Conservation (phyloP, 2,888 invertebrate species). For the Dysmachus trigonus region DNA sequence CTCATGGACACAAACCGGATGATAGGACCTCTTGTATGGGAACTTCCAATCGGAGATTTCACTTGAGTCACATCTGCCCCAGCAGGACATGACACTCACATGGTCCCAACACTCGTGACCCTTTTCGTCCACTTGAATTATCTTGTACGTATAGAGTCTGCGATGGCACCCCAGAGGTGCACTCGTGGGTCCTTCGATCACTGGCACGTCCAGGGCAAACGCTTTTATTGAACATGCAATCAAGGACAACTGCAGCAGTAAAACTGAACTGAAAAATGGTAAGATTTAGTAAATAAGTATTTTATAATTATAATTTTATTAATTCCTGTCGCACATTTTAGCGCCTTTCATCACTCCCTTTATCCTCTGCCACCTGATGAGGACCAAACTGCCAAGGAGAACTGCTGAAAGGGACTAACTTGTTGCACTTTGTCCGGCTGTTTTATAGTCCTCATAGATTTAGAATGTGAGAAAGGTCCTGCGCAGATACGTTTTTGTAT, state of each 20-base stretch:
- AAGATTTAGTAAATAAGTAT: not conserved
- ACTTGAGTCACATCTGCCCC: conserved; percentile 84
- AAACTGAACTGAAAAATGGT: conserved; percentile 6
- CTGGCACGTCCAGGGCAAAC: conserved; percentile 56
- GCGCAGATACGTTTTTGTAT: not conserved
- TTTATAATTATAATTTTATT: not conserved
- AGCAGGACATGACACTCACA: conserved; percentile 79
- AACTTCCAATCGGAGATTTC: conserved; percentile 91
- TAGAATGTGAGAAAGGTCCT: not conserved
- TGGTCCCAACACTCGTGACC: conserved; percentile 80
- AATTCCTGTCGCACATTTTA: not conserved
- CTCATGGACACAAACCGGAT: conserved; percentile 86
- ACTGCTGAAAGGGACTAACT: not conserved
- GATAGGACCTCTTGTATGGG: conserved; percentile 85
- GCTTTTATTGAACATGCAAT: conserved; percentile 4
- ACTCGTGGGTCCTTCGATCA: conserved; percentile 58
- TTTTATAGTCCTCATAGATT: not conserved
- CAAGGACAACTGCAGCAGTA: not conserved
- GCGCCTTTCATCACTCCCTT: not conserved
- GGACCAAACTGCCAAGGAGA: not conserved
- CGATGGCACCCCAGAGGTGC: conserved; percentile 74
- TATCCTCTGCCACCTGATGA: not conserved
- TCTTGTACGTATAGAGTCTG: conserved; percentile 73
- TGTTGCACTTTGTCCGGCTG: not conserved
- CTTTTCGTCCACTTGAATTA: conserved; percentile 66